Conservation (phyloP, 2,888 invertebrate genomes). For the Ditylenchus weischeri region DNA sequence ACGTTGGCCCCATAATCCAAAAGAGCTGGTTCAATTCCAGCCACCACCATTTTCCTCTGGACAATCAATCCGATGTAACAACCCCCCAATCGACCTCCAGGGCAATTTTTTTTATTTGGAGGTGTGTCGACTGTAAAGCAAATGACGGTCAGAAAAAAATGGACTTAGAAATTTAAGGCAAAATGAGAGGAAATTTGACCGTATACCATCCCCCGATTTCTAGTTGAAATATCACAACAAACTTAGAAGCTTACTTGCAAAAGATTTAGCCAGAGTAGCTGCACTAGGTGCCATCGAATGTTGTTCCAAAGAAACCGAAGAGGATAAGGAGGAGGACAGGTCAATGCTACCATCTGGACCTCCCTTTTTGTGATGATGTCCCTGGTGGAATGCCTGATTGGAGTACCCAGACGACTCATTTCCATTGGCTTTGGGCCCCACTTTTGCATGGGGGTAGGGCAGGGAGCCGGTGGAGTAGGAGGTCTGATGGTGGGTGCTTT, state of each 20-base stretch:
- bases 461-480: conserved; percentile 36
- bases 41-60: no score
- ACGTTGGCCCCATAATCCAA: no score
- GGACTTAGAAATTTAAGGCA: no score
- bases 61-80: no score
- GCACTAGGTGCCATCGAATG: neutral
- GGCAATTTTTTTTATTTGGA: no score
- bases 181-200: no score
- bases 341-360: neutral
- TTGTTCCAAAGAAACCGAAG: neutral
- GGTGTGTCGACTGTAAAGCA: no score
- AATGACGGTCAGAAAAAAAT: no score
- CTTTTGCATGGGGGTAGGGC: conserved; percentile 26
- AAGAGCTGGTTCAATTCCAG: no score
- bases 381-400: neutral
- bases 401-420: conserved; percentile 7
- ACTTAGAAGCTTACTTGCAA: conserved; percentile 1
- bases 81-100: no score
- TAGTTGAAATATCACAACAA: neutral
- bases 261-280: neutral
- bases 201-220: neutral
- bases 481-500: conserved; percentile 16
- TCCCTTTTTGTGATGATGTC: no score
- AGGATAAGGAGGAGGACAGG: neutral
- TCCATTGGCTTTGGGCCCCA: conserved; percentile 1